Evolutionary conservation across 2,113 vertebrate species (phyloP).

Genomic region (Meleagris gallopavo): DNA sequence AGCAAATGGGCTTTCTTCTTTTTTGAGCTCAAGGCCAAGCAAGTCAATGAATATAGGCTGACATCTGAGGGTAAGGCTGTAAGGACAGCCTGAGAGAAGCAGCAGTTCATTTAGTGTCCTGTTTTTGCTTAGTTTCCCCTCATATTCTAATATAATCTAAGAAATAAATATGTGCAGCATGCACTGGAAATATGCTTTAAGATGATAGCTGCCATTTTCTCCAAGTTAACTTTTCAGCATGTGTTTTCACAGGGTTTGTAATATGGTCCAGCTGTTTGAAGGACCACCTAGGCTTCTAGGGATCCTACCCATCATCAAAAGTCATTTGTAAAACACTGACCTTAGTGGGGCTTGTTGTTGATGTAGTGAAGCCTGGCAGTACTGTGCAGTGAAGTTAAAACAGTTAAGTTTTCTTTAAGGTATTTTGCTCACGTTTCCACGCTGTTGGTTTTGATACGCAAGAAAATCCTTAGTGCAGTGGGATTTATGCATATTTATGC

Average conservation of each 20-base stretch:
- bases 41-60: neutral
- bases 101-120: slow-evolving; percentile 28
- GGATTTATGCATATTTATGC: neutral
- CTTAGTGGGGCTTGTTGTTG: neutral
- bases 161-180: neutral
- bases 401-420: neutral
- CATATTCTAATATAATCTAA: neutral
- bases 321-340: neutral
- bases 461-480: neutral
- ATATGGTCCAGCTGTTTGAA: neutral
- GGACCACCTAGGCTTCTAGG: neutral
- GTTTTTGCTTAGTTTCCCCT: neutral
- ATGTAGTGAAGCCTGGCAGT: neutral
- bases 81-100: neutral
- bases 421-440: neutral
- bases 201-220: neutral
- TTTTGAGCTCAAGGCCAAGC: neutral
- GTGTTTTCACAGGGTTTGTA: neutral
- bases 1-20: neutral
- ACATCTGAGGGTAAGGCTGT: neutral
- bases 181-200: neutral
- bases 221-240: neutral
- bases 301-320: neutral
- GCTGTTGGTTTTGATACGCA: neutral
- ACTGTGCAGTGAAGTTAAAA: neutral